Base-by-base conservation (phyloP, 2,888 invertebrate genomes). In the Melipona beecheii region DNA sequence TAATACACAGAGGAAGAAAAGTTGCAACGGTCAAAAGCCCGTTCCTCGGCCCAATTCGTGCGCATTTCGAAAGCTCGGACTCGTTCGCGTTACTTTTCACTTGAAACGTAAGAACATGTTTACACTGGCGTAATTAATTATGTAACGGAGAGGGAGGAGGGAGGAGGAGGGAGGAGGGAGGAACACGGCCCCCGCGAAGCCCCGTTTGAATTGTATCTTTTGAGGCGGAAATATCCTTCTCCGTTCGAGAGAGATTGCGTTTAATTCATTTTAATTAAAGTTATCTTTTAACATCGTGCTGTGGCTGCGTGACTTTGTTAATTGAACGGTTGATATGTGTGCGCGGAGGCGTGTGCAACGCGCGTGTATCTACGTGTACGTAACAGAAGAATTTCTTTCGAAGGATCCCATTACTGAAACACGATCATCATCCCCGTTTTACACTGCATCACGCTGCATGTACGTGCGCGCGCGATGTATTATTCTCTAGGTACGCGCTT, bases 211-310 rank as follows among this genome's bases (percentile, higher is more conserved):
- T 76, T 81, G 50, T 66, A 66, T 66, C 71, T 76, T 81, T 81
- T 76, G 56, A 58, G 70, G 52, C 36, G 65, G 76, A 76, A 76
- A 81, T 60, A 76, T 81, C 65, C 62, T 71, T 71, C 65, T 49
- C 36, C n/a, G 56, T 81, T 76, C 66, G 43, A 27, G 19, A 81
- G 64, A 71, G 64, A 71, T 43, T 76, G 56, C 71, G 62, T 80
- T 76, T 80, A 80, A 80, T 78, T 60, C 83, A 79, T 87, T 86
- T 88, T 84, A 78, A 72, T 81, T 73, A 74, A 56, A 69, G 27
- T 56, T 68, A 64, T 74, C 71, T 50, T 68, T 76, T 31, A 78
- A 60, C 54, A 27, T 36, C 56, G 19, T 58, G 17, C 21, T 21
- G 31, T 17, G 62, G 15, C 21, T 49, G 24, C 31, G 64, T 19